Evolutionary conservation across 1,140 invertebrate species (phyloP).

Genomic region (Hycleus phaleratus): DNA sequence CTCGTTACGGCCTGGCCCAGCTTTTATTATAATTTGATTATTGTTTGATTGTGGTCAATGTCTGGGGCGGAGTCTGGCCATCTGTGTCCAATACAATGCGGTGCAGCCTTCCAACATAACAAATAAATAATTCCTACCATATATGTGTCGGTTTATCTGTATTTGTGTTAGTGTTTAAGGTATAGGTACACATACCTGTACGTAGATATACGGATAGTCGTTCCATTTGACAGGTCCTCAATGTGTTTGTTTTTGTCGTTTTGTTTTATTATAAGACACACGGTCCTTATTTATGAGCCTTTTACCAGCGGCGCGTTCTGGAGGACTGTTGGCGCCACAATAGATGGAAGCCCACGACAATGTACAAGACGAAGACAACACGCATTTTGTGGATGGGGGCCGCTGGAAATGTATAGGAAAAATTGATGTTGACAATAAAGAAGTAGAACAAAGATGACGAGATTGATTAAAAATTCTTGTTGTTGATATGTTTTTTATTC

Average conservation of each 20-base stretch:
- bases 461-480: too few species aligned
- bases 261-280: background rate
- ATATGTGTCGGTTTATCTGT: background rate
- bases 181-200: background rate
- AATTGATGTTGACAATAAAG: conserved; percentile 2
- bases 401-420: background rate
- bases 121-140: background rate
- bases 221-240: conserved; percentile 27
- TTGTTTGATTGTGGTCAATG: too few species aligned
- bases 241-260: conserved; percentile 22
- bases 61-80: too few species aligned
- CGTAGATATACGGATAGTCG: conserved; percentile 19
- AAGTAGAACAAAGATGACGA: background rate
- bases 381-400: too few species aligned
- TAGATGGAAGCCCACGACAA: background rate
- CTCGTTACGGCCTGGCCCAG: too few species aligned
- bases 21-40: too few species aligned
- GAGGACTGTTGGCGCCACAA: conserved; percentile 30
- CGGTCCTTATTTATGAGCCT: conserved; percentile 34
- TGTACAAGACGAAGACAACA: too few species aligned
- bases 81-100: too few species aligned
- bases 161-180: conserved; percentile 14
- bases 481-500: too few species aligned
- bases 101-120: background rate
- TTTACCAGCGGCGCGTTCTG: conserved; percentile 27